Percentiles rank a stretch among this genome's conserved stretches.
phyloP scores from a whole-genome alignment of 1,140 invertebrate species.

The Lasioglossum baleicum region DNA sequence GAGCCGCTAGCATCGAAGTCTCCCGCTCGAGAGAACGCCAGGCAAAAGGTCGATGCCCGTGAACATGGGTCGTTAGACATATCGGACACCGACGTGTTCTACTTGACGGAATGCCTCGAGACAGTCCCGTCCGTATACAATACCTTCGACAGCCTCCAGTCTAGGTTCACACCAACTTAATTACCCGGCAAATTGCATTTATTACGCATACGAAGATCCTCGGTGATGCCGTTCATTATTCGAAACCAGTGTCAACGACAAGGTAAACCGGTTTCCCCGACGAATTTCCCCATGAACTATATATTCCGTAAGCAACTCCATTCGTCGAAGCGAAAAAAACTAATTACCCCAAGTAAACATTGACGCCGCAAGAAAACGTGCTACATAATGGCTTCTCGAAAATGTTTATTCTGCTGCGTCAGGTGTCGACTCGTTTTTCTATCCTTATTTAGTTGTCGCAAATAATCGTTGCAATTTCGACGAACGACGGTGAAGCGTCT shows the following conservation, averaged over 20 bases:
- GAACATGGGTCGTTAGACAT: conserved; percentile 11
- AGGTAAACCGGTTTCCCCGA: conserved; percentile 5
- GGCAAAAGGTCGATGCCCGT: conserved; percentile 41
- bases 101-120: conserved; percentile 8
- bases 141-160: neutral
- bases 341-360: too few species aligned
- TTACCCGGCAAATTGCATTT: neutral
- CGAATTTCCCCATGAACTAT: neutral
- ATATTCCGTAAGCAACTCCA: too few species aligned
- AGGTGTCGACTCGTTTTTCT: too few species aligned
- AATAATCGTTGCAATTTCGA: too few species aligned
- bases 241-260: too few species aligned
- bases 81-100: conserved; percentile 13
- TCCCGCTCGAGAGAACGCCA: neutral
- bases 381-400: too few species aligned
- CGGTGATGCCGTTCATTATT: neutral
- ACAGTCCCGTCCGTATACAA: too few species aligned
- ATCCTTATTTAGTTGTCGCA: too few species aligned
- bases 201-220: neutral
- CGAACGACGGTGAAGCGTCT: too few species aligned
- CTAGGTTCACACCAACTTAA: neutral
- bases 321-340: too few species aligned
- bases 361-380: too few species aligned
- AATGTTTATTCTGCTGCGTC: too few species aligned
- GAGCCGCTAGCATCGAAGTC: neutral